Evolutionary conservation across 2,888 invertebrate genomes (phyloP), one percentile per base, ranked within the genome.

Genomic region (Lasioglossum leucozonium): DNA sequence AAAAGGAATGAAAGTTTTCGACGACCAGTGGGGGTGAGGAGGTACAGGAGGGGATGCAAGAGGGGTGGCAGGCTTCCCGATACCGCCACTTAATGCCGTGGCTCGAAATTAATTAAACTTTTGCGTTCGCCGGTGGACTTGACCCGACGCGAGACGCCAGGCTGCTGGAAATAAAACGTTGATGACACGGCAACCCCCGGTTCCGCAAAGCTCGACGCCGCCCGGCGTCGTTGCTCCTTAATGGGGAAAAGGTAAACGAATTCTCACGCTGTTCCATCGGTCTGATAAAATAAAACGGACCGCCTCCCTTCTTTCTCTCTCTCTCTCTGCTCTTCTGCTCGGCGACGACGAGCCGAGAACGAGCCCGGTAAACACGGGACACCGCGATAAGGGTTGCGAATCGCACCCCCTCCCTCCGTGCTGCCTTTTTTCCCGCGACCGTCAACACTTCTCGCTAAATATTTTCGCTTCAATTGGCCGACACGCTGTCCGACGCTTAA

Each of bases 191-290:
- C 91, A 90, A 90, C 87, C 88, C 88, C 88, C 85, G 89, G 88
- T 89, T 83, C 83, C 82, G 87, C 90, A 90, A 92, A 91, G 90
- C 89, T 84, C 89, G 81, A 80, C 84, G 88, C 89, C 84, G 82
- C 86, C 86, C 91, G 87, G 84, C 90, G 85, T 79, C 89, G 88
- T 90, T 91, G 88, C 85, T 90, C 85, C 90, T 92, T 92, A 92
- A 93, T 92, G 92, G 92, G 89, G 90, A 91, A 91, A 93, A 92
- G 90, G 92, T 91, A 92, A 93, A 92, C 91, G 91, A 92, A 93
- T 92, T 93, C 92, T 93, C 93, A 92, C 92, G 89, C 92, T 91
- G 91, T 92, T 92, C 83, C 86, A 86, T 83, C 87, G 89, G 88
- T 87, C 91, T 85, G 90, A 91, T 91, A 92, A 92, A 93, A 92